Base-by-base conservation (phyloP, 2,888 invertebrate species). In the Pterostichus madidus region DNA sequence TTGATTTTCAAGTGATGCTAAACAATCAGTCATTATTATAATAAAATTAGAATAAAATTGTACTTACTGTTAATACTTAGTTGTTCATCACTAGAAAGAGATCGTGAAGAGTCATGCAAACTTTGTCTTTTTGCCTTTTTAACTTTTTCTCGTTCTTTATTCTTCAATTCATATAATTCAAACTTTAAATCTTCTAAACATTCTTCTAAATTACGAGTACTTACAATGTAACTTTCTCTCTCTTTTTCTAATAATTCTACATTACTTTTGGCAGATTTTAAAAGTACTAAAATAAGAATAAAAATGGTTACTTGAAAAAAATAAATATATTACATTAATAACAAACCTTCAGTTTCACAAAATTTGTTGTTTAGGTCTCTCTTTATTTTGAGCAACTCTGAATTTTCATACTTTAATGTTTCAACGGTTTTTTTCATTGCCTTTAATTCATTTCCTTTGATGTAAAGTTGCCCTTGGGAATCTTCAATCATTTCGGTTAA, bases 211-310 rank as follows among this genome's bases (percentile, higher is more conserved):
- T 80, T 39, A 11, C 82, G 10, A 13, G 49, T 56, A 46, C 83
- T 80, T n/a, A 85, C 84, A 84, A 89, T 86, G 10, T 90, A 86
- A 84, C 89, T 87, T 39, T 86, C 85, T 83, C 87, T 89, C 78
- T 88, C 86, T 32, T 86, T 88, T 88, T 91, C 89, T 84, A 90
- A 86, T 10, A 85, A 85, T 35, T 85, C 84, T 46, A 90, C 88
- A 83, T 88, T 89, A 85, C 88, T 85, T 84, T 6, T 31, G 24
- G 31, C 32, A n/a, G 15, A 13, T 15, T 79, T 64, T 31, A 79
- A 13, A 5, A 11, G 35, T 68, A 52, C 39, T 39, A 39, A 39
- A 39, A 39, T 3, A 44, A 39, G 6, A 39, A 7, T 8, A 44
- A 44, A 35, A 44, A 71, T 64, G 24, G 10, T 32, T 17, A 64